Evolutionary conservation across 35 echinoderm and acorn worm species (phyloP), one percentile per base, ranked within the genome.

Genomic region (Stichopus chloronotus): DNA sequence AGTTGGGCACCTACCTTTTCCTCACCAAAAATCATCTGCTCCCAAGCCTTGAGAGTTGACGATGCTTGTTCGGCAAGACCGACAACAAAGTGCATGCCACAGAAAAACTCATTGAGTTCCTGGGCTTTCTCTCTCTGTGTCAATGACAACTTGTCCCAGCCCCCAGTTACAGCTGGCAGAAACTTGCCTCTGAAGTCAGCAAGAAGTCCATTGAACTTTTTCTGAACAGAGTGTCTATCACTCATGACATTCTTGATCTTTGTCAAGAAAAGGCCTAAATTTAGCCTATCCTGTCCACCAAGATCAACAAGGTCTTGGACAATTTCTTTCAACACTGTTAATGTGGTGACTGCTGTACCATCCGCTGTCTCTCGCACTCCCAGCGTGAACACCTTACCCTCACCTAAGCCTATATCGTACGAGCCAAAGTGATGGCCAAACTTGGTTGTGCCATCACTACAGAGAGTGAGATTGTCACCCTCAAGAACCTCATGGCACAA

Each of bases 1-100:
- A 10, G 20, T 20, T 14, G 25, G 57, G 89, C 84, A 16, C 93
- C 92, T 0, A 94, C 88, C 21, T 80, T 89, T 11, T 72, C 19
- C 53, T 92, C 74, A 5, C 90, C 82, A 81, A 97, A 72, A 60
- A 93, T 63, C 85, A 93, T 88, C 11, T 71, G 79, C 76, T 97
- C 92, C 92, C 95, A 97, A 43, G 88, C 90, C 63, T 91, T 86
- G 55, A 95, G 13, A 13, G 85, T 93, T 5, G 8, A 61, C 6
- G 16, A 22, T 16, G 94, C 93, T 17, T 96, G 91, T 7, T 96
- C 84, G 7, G 95, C 95, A 58, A 94, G 76, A 55, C 92, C 95
- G 21, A 97, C 95, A 53, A 97, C 12, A 91, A 90, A 97, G 85
- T 97, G 95, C 55, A 97, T 84, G 1, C 95, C 95, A 79, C 95